phyloP scores from a whole-genome alignment of 2,113 vertebrate species.

The Pygoscelis antarcticus region DNA sequence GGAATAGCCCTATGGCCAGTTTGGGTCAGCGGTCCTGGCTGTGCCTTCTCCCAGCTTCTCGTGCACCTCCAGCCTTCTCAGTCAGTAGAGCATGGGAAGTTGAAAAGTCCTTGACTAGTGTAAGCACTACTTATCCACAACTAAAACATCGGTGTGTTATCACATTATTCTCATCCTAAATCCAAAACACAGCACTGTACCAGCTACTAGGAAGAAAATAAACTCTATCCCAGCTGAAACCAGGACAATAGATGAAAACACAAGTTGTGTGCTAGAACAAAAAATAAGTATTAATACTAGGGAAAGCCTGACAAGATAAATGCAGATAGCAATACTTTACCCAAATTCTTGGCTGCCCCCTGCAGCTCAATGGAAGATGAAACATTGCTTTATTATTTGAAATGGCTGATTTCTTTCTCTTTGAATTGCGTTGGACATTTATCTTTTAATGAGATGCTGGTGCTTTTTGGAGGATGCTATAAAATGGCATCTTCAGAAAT shows the following conservation, averaged over 20 bases:
- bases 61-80: too few relatives aligned
- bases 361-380: conserved; percentile 60
- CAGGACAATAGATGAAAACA: conserved; percentile 23
- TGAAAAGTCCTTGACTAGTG: too few relatives aligned
- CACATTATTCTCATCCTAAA: too few relatives aligned
- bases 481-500: conserved; percentile 46
- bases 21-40: too few relatives aligned
- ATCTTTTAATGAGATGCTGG: conserved; percentile 55
- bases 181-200: too few relatives aligned
- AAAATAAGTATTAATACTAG: conserved; percentile 1
- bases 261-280: conserved; percentile 31
- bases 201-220: too few relatives aligned
- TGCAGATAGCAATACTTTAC: not conserved
- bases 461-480: conserved; percentile 11
- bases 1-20: too few relatives aligned
- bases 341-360: conserved; percentile 76
- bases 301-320: conserved; percentile 33
- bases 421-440: conserved; percentile 41
- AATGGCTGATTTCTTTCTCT: conserved; percentile 26
- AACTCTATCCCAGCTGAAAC: too few relatives aligned
- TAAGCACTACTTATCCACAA: too few relatives aligned
- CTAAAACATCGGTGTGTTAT: too few relatives aligned
- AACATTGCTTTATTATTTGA: not conserved
- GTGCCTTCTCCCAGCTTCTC: too few relatives aligned
- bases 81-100: too few relatives aligned